Evolutionary conservation across 2,888 invertebrate genomes (phyloP), one percentile per base, ranked within the genome.

Genomic region (Brachyptera putata): DNA sequence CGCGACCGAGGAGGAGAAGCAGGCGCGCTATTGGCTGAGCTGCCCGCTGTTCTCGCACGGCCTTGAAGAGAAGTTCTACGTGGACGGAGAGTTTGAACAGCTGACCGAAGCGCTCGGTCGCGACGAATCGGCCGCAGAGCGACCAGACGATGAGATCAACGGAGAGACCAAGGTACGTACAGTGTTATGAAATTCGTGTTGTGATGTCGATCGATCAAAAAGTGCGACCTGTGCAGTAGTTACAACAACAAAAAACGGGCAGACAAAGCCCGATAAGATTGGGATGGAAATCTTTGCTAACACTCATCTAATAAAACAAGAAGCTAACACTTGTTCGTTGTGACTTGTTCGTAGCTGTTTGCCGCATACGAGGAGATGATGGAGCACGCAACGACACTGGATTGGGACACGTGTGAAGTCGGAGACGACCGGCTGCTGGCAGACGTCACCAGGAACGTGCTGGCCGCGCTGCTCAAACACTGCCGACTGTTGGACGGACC

Each of bases 381-480:
- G 63, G 75, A 76, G 60, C 70, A 72, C 55, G 72, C 72, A 3
- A 73, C 73, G 60, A 68, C 72, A 16, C 75, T 77, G 69, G 76
- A 78, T 57, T 79, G 79, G 77, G 80, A 80, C 64, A 77, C 78
- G 1, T 75, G 76, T 67, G 78, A 78, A 60, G 69, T 76, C 5
- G 71, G 71, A 36, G 74, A 73, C 57, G 75, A 76, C 58, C 67
- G 69, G 1, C 67, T 78, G 30, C 68, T 82, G 30, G 79, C 80
- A 61, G 70, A 72, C 3, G 74, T 79, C 4, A 75, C 79, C 1
- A 70, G 79, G 53, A 76, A 79, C 64, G 74, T 78, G 61, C 68
- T 83, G 37, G 75, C 79, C 22, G 76, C 79, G 1, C 69, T 80
- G 3, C 68, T 82, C 18, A 80, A 80, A 67, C 80, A 81, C 62